These are phyloP conservation scores for Elgaria multicarinata DNA, from an alignment of 2,113 vertebrate genomes.

Conservation along the genomic window DNA sequence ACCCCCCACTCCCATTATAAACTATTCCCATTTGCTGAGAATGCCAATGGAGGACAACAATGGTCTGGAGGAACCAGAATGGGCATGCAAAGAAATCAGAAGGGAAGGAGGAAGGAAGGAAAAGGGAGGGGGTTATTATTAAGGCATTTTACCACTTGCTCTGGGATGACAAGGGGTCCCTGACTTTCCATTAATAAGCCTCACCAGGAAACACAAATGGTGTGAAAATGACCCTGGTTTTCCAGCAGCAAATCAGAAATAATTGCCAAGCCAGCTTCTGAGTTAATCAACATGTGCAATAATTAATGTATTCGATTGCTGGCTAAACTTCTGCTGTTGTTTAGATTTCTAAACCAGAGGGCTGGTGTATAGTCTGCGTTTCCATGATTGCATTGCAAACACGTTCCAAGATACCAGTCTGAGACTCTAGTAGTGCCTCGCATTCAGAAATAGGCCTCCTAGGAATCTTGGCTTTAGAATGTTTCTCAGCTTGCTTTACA, in stretches of 20 bases:
- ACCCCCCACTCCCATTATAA: neutral
- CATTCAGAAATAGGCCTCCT: neutral
- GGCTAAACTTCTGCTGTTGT: neutral
- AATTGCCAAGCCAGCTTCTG: neutral
- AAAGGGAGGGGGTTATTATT: neutral
- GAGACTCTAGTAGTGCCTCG: neutral
- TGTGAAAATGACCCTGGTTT: neutral
- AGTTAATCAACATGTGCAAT: neutral
- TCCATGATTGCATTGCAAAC: neutral
- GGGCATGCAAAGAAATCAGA: neutral
- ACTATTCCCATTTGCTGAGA: constrained; percentile 2
- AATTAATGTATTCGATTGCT: neutral
- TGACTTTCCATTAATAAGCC: neutral
- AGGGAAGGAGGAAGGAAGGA: neutral
- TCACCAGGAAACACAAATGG: neutral
- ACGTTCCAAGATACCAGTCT: neutral
- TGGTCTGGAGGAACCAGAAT: neutral
- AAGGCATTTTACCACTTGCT: neutral
- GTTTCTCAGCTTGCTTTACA: neutral
- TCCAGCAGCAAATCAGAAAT: neutral
- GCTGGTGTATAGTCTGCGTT: neutral
- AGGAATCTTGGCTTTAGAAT: neutral
- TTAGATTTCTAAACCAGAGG: neutral
- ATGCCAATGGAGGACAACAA: neutral
- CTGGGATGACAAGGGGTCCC: neutral